phyloP scores from a whole-genome alignment of 2,888 invertebrate species.

The Anarsia innoxiella region DNA sequence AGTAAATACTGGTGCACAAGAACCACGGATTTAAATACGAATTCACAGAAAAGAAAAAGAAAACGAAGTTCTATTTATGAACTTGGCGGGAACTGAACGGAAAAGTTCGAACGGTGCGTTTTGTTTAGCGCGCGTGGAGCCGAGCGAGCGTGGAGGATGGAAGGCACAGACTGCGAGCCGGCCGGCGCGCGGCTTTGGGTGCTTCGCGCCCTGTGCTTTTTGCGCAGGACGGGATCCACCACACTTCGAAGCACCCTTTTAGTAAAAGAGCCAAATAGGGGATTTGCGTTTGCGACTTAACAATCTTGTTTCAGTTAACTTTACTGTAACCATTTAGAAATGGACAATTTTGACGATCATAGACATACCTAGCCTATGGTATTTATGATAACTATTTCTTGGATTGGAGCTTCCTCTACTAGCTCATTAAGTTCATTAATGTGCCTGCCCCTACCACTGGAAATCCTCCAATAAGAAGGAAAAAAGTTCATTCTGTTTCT shows the following conservation, averaged over 20 bases:
- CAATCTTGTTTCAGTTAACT: too few relatives aligned
- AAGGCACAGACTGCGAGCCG: conserved; percentile 51
- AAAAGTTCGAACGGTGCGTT: conserved; percentile 56
- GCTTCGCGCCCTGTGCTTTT: conserved; percentile 24
- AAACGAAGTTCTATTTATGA: conserved; percentile 21
- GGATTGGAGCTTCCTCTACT: too few relatives aligned
- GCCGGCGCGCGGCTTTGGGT: conserved; percentile 40
- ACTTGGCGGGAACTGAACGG: conserved; percentile 61
- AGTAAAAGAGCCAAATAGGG: too few relatives aligned
- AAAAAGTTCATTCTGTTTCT: too few relatives aligned
- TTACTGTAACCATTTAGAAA: too few relatives aligned
- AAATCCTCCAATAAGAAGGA: too few relatives aligned
- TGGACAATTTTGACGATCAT: too few relatives aligned
- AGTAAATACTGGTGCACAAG: conserved; percentile 31
- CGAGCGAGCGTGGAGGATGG: conserved; percentile 36
- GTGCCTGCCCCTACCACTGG: too few relatives aligned
- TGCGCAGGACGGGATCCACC: conserved; percentile 64
- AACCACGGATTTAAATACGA: conserved; percentile 28
- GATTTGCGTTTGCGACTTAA: too few relatives aligned
- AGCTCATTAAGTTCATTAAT: too few relatives aligned
- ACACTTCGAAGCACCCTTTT: conserved; percentile 53
- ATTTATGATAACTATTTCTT: too few relatives aligned
- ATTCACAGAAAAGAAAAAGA: conserved; percentile 22
- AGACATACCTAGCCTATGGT: too few relatives aligned
- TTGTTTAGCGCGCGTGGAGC: conserved; percentile 25